phyloP scores from a whole-genome alignment of 1,140 invertebrate genomes.

The Neocloeon triangulifer region DNA sequence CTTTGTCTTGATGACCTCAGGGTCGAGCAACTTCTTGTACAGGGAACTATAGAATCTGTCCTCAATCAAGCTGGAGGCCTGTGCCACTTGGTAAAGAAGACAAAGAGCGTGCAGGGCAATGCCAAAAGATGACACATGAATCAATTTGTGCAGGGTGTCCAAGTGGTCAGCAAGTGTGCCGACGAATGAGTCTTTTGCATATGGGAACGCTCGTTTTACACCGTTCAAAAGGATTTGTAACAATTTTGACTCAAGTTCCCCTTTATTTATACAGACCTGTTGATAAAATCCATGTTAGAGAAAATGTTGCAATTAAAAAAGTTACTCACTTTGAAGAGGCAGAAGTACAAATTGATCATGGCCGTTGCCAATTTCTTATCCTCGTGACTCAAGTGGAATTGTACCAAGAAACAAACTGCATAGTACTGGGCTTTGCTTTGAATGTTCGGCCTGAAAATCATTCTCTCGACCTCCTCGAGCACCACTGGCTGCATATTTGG shows the following conservation, averaged over 20 bases:
- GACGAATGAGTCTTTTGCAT: constrained; percentile 27
- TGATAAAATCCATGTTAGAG: too few relatives aligned
- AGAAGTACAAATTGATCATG: constrained; percentile 80
- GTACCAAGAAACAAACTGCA: constrained; percentile 73
- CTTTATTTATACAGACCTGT: constrained; percentile 71
- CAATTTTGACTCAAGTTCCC: constrained; percentile 75
- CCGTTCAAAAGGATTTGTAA: constrained; percentile 78
- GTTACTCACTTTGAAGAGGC: constrained; percentile 93
- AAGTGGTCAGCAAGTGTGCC: constrained; percentile 38
- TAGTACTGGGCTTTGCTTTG: constrained; percentile 75
- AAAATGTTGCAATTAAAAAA: too few relatives aligned
- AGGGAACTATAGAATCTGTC: constrained; percentile 69
- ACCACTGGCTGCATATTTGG: constrained; percentile 81
- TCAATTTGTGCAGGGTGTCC: constrained; percentile 69
- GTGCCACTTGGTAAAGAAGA: constrained; percentile 61
- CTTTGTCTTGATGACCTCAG: constrained; percentile 44
- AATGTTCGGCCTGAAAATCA: constrained; percentile 72
- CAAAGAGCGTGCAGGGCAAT: constrained; percentile 70
- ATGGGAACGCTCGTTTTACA: constrained; percentile 71
- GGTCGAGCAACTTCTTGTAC: constrained; percentile 66
- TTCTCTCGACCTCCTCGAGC: constrained; percentile 65
- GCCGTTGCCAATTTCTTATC: constrained; percentile 54
- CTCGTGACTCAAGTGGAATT: constrained; percentile 45
- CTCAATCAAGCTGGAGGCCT: too few relatives aligned
- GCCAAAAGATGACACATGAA: constrained; percentile 62